phyloP scores from a whole-genome alignment of 2,888 invertebrate species.

The Morpho helenor region DNA sequence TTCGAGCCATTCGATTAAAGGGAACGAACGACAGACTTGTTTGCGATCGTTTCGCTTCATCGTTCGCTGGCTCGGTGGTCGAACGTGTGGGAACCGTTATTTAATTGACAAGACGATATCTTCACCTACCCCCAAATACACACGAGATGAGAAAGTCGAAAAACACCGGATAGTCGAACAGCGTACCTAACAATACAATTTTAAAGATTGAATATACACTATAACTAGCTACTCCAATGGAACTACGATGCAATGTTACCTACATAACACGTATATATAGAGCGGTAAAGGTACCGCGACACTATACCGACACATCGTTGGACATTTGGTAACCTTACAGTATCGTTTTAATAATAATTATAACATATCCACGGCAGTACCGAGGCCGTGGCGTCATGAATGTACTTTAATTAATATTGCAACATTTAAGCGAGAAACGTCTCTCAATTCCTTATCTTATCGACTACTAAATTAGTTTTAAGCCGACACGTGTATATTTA shows the following conservation, averaged over 20 bases:
- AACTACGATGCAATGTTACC: slow-evolving; percentile 60
- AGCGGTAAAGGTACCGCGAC: slow-evolving; percentile 56
- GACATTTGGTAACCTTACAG: slow-evolving; percentile 49
- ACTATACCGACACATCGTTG: slow-evolving; percentile 49
- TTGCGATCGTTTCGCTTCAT: background rate
- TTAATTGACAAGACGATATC: slow-evolving; percentile 75
- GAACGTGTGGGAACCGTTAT: slow-evolving; percentile 37
- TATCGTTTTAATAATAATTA: slow-evolving; percentile 25
- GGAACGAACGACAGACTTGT: too few relatives aligned
- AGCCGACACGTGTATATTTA: slow-evolving; percentile 62
- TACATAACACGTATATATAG: slow-evolving; percentile 68
- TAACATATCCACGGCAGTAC: slow-evolving; percentile 40
- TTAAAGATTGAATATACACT: slow-evolving; percentile 69
- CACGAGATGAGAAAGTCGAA: slow-evolving; percentile 60
- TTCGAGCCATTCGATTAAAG: too few relatives aligned
- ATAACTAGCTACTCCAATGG: slow-evolving; percentile 66
- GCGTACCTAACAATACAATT: slow-evolving; percentile 52
- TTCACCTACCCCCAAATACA: slow-evolving; percentile 64
- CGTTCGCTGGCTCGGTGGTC: slow-evolving; percentile 21
- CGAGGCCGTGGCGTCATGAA: slow-evolving; percentile 37
- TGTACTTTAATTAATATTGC: background rate
- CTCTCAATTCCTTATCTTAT: slow-evolving; percentile 69
- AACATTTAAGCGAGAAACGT: slow-evolving; percentile 27
- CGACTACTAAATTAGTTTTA: slow-evolving; percentile 59
- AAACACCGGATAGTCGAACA: slow-evolving; percentile 65